These are phyloP conservation scores for Helicolenus hilgendorfi DNA, from an alignment of 2,797 vertebrate genomes.

Conservation along the genomic window DNA sequence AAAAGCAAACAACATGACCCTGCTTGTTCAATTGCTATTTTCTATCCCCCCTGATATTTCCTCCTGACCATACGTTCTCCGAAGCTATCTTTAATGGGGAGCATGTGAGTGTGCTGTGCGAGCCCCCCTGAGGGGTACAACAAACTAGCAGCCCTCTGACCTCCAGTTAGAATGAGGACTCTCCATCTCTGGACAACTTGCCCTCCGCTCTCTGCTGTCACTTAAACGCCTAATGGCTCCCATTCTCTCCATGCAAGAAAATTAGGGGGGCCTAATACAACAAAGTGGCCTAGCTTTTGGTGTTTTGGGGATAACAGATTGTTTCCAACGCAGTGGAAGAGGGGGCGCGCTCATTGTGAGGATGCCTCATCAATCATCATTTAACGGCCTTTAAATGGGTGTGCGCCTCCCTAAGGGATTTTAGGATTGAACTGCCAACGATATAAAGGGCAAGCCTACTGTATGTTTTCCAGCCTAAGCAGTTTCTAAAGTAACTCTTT, in stretches of 20 bases:
- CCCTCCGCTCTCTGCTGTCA: constrained; percentile 83
- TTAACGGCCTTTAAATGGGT: constrained; percentile 84
- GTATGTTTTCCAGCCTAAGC: constrained; percentile 66
- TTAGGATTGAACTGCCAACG: constrained; percentile 71
- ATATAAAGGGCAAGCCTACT: constrained; percentile 70
- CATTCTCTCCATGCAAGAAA: constrained; percentile 71
- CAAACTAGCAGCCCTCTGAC: constrained; percentile 73
- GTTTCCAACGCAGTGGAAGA: constrained; percentile 80
- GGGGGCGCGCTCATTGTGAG: constrained; percentile 61
- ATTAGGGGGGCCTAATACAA: constrained; percentile 82
- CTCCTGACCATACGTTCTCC: constrained; percentile 29
- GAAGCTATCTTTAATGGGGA: constrained; percentile 39
- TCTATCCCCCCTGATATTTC: constrained; percentile 22
- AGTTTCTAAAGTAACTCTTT: constrained; percentile 64
- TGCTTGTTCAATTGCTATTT: constrained; percentile 9
- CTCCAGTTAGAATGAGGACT: constrained; percentile 69
- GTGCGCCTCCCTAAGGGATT: constrained; percentile 72
- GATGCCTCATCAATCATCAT: constrained; percentile 88
- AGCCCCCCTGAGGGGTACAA: constrained; percentile 44
- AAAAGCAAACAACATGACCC: constrained; percentile 34
- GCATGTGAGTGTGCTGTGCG: constrained; percentile 28
- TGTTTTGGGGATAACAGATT: constrained; percentile 84
- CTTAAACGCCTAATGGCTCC: constrained; percentile 83
- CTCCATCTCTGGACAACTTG: constrained; percentile 77
- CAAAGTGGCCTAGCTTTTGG: constrained; percentile 72